Evolutionary conservation across 2,113 vertebrate species (phyloP).

Genomic region (Hiodon alosoides): DNA sequence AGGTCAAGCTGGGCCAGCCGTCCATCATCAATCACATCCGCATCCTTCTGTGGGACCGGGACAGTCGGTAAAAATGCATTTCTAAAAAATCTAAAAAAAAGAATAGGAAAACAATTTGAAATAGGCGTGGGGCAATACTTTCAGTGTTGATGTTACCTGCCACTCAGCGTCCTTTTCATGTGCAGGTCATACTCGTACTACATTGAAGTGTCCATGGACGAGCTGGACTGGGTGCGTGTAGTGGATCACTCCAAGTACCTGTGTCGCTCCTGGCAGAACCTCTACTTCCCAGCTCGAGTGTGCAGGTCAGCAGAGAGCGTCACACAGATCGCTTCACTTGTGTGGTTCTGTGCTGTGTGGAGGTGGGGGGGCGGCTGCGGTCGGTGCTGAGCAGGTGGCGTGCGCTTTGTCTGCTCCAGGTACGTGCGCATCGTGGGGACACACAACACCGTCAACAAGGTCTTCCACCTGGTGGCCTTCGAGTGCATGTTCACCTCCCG

Average conservation of each 20-base stretch:
- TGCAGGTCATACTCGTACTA: slow-evolving; percentile 94
- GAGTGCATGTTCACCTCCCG: slow-evolving; percentile 94
- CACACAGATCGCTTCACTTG: not conserved
- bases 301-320: slow-evolving; percentile 69
- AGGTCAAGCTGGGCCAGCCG: slow-evolving; percentile 88
- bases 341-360: no score
- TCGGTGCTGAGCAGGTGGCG: no score
- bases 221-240: slow-evolving; percentile 94
- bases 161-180: not conserved
- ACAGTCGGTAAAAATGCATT: slow-evolving; percentile 70
- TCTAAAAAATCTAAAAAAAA: not conserved
- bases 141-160: not conserved
- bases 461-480: slow-evolving; percentile 96
- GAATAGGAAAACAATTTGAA: not conserved
- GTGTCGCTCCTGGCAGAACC: slow-evolving; percentile 95
- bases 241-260: slow-evolving; percentile 89
- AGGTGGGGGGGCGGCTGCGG: no score
- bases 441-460: slow-evolving; percentile 98
- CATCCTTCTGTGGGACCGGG: slow-evolving; percentile 93
- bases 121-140: not conserved
- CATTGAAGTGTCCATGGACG: slow-evolving; percentile 97
- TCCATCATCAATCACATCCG: slow-evolving; percentile 93
- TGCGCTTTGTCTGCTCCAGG: slow-evolving; percentile 52
- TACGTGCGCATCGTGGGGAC: slow-evolving; percentile 96
- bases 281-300: slow-evolving; percentile 87